These are phyloP conservation scores for Philypnodon macrostomus DNA, from an alignment of 2,797 vertebrate genomes.

Conservation along the genomic window DNA sequence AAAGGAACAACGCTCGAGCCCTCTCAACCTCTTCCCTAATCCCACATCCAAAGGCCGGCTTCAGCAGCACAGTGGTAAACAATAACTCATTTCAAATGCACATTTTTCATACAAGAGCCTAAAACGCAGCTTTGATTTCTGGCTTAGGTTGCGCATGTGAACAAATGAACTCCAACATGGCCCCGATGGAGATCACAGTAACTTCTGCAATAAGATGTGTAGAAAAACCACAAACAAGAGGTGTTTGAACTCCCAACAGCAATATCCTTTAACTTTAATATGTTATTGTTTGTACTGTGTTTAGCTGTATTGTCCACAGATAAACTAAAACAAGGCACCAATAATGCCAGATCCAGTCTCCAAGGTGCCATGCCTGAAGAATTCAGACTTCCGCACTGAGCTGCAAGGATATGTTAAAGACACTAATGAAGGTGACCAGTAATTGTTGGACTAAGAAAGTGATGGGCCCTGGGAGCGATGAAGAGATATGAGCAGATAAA, in stretches of 20 bases:
- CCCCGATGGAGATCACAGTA: no score
- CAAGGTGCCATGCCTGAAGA: not conserved
- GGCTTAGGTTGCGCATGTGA: not conserved
- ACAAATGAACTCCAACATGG: not conserved
- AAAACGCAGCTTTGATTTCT: not conserved
- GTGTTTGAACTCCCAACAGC: not conserved
- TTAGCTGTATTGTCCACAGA: no score
- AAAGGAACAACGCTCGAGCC: not conserved
- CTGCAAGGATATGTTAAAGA: constrained; percentile 17
- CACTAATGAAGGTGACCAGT: constrained; percentile 35
- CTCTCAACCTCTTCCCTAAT: not conserved
- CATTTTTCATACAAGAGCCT: no score
- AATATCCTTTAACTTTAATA: not conserved
- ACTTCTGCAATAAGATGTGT: not conserved
- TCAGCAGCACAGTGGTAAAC: not conserved
- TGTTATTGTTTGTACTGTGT: not conserved
- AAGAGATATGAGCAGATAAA: constrained; percentile 63
- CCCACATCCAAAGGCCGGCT: not conserved
- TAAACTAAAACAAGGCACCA: not conserved
- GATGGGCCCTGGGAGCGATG: constrained; percentile 48
- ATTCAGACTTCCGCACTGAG: constrained; percentile 14
- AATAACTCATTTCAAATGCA: not conserved
- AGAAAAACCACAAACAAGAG: not conserved
- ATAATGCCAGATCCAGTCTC: not conserved
- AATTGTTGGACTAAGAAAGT: constrained; percentile 35